These are phyloP conservation scores for Calcarius lapponicus DNA, from an alignment of 2,797 vertebrate species.

Conservation along the genomic window DNA sequence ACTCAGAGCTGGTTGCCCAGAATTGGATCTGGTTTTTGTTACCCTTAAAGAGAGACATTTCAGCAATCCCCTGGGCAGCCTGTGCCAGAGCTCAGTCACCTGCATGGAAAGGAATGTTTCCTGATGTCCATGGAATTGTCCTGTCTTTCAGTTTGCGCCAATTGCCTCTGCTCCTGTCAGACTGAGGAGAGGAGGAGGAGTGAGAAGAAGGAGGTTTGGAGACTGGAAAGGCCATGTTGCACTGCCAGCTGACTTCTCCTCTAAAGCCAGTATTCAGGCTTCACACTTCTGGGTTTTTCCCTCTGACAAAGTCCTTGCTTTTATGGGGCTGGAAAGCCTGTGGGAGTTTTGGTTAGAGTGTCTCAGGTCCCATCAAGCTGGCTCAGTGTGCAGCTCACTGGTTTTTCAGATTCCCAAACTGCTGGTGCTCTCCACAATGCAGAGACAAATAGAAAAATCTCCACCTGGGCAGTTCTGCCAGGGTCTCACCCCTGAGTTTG, in stretches of 20 bases:
- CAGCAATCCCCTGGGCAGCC: background rate
- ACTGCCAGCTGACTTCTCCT: background rate
- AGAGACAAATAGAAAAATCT: background rate
- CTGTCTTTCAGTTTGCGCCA: background rate
- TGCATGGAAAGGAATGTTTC: background rate
- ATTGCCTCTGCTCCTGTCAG: background rate
- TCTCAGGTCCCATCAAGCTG: background rate
- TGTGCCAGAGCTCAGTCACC: background rate
- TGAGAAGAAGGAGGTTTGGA: background rate
- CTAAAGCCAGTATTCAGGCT: background rate
- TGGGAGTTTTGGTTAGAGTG: background rate
- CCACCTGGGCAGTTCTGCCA: background rate
- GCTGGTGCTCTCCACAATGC: background rate
- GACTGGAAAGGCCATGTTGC: background rate
- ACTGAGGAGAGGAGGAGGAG: background rate
- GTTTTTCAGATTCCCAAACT: background rate
- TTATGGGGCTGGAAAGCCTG: background rate
- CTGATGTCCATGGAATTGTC: background rate
- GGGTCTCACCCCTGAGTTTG: background rate
- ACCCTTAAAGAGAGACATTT: background rate
- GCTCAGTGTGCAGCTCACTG: background rate
- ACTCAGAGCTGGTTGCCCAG: background rate
- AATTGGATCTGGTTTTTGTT: background rate
- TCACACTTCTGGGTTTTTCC: background rate
- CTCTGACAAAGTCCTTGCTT: background rate